A percentile compares a stretch with the other conserved stretches of the same genome.
These are phyloP conservation scores for Anolis carolinensis DNA, from an alignment of 2,113 vertebrate species.

Conservation along the genomic window DNA sequence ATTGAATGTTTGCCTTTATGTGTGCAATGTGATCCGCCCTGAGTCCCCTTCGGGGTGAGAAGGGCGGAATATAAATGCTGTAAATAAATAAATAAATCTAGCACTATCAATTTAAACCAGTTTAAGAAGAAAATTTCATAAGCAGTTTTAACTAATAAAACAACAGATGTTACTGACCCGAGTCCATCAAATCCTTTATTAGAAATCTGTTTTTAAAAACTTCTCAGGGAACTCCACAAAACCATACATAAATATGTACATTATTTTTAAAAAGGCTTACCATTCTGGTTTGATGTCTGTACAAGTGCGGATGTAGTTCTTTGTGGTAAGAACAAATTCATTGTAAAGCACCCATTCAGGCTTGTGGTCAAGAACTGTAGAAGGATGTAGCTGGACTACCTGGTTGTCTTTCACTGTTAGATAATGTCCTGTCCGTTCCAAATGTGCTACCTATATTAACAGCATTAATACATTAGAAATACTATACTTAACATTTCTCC, in stretches of 20 bases:
- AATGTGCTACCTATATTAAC: constrained; percentile 87
- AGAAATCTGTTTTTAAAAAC: background rate
- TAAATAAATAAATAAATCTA: no score
- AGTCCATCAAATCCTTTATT: background rate
- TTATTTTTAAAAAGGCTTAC: constrained; percentile 69
- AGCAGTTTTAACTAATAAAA: background rate
- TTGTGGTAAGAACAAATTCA: constrained; percentile 96
- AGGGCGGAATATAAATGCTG: no score
- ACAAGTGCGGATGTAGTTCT: constrained; percentile 97
- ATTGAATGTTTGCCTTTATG: no score
- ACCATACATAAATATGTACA: background rate
- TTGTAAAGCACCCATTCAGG: constrained; percentile 98
- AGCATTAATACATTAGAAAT: background rate
- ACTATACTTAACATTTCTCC: background rate
- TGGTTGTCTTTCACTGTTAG: constrained; percentile 98
- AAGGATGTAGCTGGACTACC: constrained; percentile 95
- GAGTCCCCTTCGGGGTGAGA: no score
- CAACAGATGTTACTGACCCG: background rate
- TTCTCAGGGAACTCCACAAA: background rate
- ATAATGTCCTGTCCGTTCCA: constrained; percentile 96
- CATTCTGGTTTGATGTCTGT: constrained; percentile 97
- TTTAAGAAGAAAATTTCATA: background rate
- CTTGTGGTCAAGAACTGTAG: constrained; percentile 96
- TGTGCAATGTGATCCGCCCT: no score
- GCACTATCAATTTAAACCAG: background rate